Conservation (phyloP, 2,113 vertebrate genomes). For the Castor canadensis region DNA sequence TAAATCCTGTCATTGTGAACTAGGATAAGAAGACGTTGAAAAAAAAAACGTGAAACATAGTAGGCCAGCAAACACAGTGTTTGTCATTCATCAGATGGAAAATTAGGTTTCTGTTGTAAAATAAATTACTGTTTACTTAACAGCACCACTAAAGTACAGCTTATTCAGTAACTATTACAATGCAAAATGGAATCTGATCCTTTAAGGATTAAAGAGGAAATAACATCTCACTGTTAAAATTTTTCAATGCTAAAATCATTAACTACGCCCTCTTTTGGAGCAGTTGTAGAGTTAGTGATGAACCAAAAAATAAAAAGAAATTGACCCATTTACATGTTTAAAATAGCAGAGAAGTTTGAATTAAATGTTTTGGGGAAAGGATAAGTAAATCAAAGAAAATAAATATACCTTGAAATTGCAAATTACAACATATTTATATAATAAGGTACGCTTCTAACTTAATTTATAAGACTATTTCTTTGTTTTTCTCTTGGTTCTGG, state of each 20-base stretch:
- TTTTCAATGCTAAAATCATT: neutral
- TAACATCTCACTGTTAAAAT: neutral
- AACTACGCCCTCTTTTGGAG: neutral
- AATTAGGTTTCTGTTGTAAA: slow-evolving; percentile 61
- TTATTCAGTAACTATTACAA: slow-evolving; percentile 45
- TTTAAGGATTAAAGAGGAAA: slow-evolving; percentile 55
- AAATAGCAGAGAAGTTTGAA: neutral
- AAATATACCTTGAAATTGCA: slow-evolving; percentile 29
- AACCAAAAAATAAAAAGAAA: slow-evolving; percentile 30
- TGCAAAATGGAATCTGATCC: slow-evolving; percentile 34
- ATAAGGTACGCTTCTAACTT: slow-evolving; percentile 3
- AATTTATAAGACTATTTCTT: slow-evolving; percentile 7
- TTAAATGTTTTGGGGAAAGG: neutral
- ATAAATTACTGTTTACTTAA: slow-evolving; percentile 62
- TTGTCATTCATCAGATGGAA: slow-evolving; percentile 52
- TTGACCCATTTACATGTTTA: neutral
- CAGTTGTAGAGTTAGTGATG: neutral
- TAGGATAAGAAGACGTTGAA: slow-evolving; percentile 23
- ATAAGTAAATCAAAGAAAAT: neutral
- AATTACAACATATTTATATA: slow-evolving; percentile 14
- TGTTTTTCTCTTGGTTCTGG: too few species aligned
- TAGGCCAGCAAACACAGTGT: slow-evolving; percentile 9
- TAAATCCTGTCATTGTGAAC: slow-evolving; percentile 10
- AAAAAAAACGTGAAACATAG: neutral
- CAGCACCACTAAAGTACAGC: neutral